These are phyloP conservation scores for Bradysia coprophila DNA, from an alignment of 1,140 invertebrate genomes.

Conservation along the genomic window DNA sequence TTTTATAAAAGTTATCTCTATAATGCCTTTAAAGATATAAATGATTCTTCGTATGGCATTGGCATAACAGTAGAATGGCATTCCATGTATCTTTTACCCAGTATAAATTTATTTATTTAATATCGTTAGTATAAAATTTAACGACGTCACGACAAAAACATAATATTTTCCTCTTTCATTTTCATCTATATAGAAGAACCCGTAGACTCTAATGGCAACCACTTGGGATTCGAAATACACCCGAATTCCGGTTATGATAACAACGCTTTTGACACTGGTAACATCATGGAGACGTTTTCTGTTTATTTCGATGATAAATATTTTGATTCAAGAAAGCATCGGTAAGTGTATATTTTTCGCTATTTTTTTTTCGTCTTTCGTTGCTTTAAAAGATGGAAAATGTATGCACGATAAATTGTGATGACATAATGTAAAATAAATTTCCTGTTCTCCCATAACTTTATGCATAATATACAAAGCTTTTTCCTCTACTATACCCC, in stretches of 20 bases:
- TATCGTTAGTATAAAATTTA: no score
- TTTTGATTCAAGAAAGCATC: constrained; percentile 1
- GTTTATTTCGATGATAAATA: constrained; percentile 3
- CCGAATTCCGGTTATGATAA: constrained; percentile 1
- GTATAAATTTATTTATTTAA: no score
- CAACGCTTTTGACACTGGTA: constrained; percentile 1
- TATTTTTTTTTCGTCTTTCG: no score
- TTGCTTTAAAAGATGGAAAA: no score
- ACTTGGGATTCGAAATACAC: constrained; percentile 1
- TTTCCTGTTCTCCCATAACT: background rate
- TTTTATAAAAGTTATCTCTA: no score
- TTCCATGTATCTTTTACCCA: no score
- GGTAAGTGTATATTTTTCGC: background rate
- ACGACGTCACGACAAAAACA: no score
- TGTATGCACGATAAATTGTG: background rate
- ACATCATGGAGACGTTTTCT: background rate
- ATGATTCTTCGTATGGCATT: no score
- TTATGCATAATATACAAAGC: background rate
- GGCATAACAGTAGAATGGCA: no score
- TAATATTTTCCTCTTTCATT: no score
- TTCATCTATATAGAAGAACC: background rate
- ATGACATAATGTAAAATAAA: background rate
- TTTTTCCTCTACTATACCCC: background rate
- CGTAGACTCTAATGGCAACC: constrained; percentile 1
- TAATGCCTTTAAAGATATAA: no score